Conservation (phyloP, 2,888 invertebrate species). For the Cotesia congregata region DNA sequence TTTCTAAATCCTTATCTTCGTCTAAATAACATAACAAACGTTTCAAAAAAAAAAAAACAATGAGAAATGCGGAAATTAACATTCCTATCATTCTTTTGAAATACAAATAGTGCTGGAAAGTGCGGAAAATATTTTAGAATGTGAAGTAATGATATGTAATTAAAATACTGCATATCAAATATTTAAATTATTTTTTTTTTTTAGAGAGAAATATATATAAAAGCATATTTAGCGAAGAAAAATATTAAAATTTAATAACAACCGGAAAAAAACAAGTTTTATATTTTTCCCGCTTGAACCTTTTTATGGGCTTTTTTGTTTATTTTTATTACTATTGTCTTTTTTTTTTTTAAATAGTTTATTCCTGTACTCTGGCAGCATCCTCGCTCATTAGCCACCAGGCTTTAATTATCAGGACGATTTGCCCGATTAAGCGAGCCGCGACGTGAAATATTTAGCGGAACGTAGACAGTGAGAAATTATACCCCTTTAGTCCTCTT, state of each 20-base stretch:
- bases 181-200: background rate
- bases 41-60: background rate
- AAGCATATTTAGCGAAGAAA: background rate
- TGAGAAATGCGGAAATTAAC: background rate
- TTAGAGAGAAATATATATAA: background rate
- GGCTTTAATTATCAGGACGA: constrained; percentile 39
- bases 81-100: background rate
- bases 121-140: background rate
- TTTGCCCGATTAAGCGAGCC: constrained; percentile 37
- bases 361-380: background rate
- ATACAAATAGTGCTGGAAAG: background rate
- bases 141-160: background rate
- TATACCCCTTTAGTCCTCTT: constrained; percentile 20
- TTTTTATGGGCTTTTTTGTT: background rate
- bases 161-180: background rate
- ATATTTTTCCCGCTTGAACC: background rate
- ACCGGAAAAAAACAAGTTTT: background rate
- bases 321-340: background rate
- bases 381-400: constrained; percentile 36
- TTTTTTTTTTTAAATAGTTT: background rate
- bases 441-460: constrained; percentile 33
- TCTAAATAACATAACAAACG: background rate
- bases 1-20: background rate
- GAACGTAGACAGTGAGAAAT: constrained; percentile 27
- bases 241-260: background rate